Conservation (phyloP, 2,113 vertebrate genomes). For the Hemibagrus wyckioides region DNA sequence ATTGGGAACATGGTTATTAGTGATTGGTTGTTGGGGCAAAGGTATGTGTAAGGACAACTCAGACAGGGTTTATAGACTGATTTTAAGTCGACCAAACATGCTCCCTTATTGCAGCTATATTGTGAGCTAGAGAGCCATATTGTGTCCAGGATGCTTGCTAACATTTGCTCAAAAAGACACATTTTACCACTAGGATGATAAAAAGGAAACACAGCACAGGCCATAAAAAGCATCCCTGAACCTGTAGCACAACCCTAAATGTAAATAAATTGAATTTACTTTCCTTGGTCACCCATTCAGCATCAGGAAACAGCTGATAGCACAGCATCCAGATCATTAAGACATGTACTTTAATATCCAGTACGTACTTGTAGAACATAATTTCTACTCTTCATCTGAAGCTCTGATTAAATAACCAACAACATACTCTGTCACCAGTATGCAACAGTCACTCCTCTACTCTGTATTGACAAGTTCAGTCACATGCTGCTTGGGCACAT, state of each 20-base stretch:
- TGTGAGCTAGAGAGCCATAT: not conserved
- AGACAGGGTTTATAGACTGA: not conserved
- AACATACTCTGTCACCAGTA: not conserved
- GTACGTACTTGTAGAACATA: not conserved
- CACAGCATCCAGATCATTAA: not conserved
- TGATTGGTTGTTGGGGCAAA: not conserved
- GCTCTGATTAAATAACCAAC: not conserved
- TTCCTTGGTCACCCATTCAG: not conserved
- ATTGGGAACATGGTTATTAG: no score
- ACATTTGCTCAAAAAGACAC: not conserved
- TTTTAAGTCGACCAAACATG: not conserved
- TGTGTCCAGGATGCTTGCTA: not conserved
- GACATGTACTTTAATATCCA: not conserved
- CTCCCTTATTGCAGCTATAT: not conserved
- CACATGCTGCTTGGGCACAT: constrained; percentile 32
- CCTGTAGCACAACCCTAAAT: not conserved
- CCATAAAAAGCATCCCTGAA: not conserved
- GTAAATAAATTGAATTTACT: not conserved
- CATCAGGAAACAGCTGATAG: not conserved
- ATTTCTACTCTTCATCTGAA: not conserved
- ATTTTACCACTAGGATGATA: not conserved
- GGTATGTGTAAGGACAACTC: not conserved
- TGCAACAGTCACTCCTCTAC: not conserved
- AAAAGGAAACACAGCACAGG: not conserved
- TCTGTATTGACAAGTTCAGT: constrained; percentile 26